Base-by-base conservation (phyloP, 2,113 vertebrate genomes). In the Rattus norvegicus region DNA sequence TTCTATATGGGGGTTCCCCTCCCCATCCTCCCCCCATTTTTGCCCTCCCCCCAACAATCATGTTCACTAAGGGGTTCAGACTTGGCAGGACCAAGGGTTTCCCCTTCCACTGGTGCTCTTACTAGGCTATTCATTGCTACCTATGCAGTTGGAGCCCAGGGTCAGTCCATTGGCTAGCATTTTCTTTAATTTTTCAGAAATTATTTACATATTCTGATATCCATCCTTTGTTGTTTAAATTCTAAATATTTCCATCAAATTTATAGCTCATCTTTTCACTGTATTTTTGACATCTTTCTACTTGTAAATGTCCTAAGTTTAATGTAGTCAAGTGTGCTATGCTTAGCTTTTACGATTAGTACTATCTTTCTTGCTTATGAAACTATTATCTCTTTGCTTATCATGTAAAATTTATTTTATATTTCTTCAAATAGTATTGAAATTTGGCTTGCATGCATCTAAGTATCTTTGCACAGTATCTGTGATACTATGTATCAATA, bases 111-210 rank as follows among this genome's bases (percentile, higher is more conserved):
- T 43, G 43, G 43, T 43, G 43, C 43, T 43, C 43, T 43, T 43
- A 43, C 43, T 43, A 43, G 43, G 43, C 43, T 43, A 43, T 43
- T 43, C 43, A 43, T 43, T 43, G 43, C 43, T 43, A 43, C 43
- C 43, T 43, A 43, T 43, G 43, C 43, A 43, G 43, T 43, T 43
- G 43, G 43, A 43, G 43, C 43, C 43, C 43, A 43, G 43, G 3
- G 43, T 43, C 43, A 43, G 43, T 43, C 43, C 43, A 43, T 43
- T 43, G 43, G 43, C 43, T 43, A 43, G 43, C 43, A 43, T 43
- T 43, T 43, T 43, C 43, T 3, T 43, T 43, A 43, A 26, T 54
- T 91, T 91, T 96, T 90, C 36, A 92, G 33, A 95, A 97, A 92
- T 61, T 81, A 4, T 79, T 81, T 83, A 28, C 33, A 69, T 91